Percentiles rank a stretch among this genome's conserved stretches.
Conservation (phyloP, 2,113 vertebrate genomes). For the Lipotes vexillifer region DNA sequence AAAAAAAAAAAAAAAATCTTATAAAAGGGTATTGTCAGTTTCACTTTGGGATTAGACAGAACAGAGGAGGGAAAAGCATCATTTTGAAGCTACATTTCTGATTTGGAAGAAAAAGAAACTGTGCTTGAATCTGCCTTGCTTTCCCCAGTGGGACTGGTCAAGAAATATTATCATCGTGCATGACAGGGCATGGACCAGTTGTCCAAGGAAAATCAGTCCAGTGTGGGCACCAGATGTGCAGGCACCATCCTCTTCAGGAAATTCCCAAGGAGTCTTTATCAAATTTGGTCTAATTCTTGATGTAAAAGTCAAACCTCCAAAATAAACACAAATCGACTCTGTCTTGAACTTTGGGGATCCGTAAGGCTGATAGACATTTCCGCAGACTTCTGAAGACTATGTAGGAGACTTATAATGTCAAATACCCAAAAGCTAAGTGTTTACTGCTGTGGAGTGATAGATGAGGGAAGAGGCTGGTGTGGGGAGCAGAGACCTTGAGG, state of each 20-base stretch:
- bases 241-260: background rate
- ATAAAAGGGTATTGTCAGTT: background rate
- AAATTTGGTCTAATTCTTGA: background rate
- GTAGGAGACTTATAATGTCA: background rate
- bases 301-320: background rate
- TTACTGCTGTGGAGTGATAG: background rate
- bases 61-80: background rate
- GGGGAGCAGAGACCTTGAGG: background rate
- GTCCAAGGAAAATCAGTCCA: background rate
- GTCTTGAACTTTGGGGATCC: background rate
- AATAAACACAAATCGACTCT: background rate
- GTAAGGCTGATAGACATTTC: background rate
- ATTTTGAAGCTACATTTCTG: background rate
- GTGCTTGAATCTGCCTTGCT: background rate
- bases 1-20: background rate
- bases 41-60: background rate
- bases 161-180: background rate
- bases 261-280: background rate
- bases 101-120: background rate
- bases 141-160: background rate
- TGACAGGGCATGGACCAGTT: background rate
- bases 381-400: background rate
- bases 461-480: background rate
- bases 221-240: accelerated
- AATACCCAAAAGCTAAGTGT: background rate